These are phyloP conservation scores for Drosophila greeni DNA, from an alignment of 2,888 invertebrate species.

Conservation along the genomic window DNA sequence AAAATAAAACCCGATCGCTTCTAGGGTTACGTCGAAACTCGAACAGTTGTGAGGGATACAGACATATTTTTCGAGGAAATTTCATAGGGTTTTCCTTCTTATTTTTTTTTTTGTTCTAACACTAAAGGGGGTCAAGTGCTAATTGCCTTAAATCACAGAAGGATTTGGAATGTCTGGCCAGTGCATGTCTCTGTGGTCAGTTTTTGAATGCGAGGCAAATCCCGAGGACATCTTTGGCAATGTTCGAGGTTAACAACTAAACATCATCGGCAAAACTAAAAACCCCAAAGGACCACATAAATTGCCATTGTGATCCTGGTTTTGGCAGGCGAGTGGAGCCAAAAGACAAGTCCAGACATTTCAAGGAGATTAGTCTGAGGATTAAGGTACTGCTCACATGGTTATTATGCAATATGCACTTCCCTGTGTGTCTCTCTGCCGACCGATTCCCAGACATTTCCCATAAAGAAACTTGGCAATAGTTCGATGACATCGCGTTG, in stretches of 20 bases:
- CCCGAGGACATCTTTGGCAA: constrained; percentile 48
- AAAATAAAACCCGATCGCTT: constrained; percentile 52
- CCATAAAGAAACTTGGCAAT: constrained; percentile 51
- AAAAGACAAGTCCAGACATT: constrained; percentile 30
- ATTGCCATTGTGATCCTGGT: constrained; percentile 34
- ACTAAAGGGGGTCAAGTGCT: constrained; percentile 59
- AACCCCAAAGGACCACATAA: constrained; percentile 27
- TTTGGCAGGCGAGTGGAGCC: constrained; percentile 41
- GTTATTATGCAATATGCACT: constrained; percentile 46
- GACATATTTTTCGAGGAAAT: constrained; percentile 42
- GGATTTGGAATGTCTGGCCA: constrained; percentile 65
- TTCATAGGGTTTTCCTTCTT: constrained; percentile 39
- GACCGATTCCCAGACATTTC: constrained; percentile 34
- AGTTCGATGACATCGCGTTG: constrained; percentile 65
- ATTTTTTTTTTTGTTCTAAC: neutral
- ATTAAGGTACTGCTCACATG: constrained; percentile 35
- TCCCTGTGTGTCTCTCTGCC: neutral
- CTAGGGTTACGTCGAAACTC: constrained; percentile 25
- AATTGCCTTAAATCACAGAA: constrained; percentile 72
- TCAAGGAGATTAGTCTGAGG: constrained; percentile 28
- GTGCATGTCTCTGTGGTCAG: constrained; percentile 17
- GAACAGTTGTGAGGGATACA: constrained; percentile 41
- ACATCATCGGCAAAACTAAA: constrained; percentile 29
- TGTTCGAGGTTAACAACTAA: constrained; percentile 52
- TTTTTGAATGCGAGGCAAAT: constrained; percentile 43